Percentiles rank a stretch among this genome's conserved stretches.
phyloP scores from a whole-genome alignment of 2,113 vertebrate species.

The Pterocles orientalis region DNA sequence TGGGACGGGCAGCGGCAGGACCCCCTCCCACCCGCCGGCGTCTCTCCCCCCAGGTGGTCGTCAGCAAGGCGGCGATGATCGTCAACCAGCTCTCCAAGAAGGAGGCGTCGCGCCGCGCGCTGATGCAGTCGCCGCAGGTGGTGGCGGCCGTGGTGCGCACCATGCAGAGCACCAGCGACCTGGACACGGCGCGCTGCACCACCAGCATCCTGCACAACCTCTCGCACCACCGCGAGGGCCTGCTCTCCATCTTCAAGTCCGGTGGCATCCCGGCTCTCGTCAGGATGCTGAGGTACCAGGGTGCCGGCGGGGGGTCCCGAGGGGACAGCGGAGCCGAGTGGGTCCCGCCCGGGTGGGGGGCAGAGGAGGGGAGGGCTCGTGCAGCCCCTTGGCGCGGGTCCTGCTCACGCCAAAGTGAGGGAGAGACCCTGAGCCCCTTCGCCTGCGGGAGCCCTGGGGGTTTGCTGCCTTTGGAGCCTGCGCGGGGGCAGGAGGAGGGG shows the following conservation, averaged over 20 bases:
- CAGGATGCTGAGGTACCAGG: slow-evolving; percentile 88
- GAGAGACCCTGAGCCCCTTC: background rate
- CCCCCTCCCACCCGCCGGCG: rapidly evolving
- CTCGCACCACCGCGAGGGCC: slow-evolving; percentile 91
- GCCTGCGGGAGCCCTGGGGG: background rate
- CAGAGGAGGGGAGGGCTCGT: background rate
- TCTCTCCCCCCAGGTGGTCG: slow-evolving; percentile 80
- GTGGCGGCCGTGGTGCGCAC: slow-evolving; percentile 89
- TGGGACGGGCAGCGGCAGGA: rapidly evolving
- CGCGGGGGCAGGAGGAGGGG: background rate
- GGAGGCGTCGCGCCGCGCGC: slow-evolving; percentile 88
- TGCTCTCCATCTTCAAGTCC: slow-evolving; percentile 93
- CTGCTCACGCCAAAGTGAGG: background rate
- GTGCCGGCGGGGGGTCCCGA: rapidly evolving
- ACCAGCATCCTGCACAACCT: slow-evolving; percentile 94
- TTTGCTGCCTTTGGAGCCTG: background rate
- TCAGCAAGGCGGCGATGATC: slow-evolving; percentile 94
- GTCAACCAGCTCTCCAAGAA: slow-evolving; percentile 95
- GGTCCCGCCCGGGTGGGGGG: background rate
- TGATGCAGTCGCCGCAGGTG: slow-evolving; percentile 90
- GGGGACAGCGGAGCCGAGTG: background rate
- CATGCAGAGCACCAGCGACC: slow-evolving; percentile 91
- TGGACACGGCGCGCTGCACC: slow-evolving; percentile 91
- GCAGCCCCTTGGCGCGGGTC: background rate
- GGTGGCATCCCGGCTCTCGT: slow-evolving; percentile 93